These are phyloP conservation scores for Talpa occidentalis DNA, from an alignment of 2,113 vertebrate genomes.

Conservation along the genomic window DNA sequence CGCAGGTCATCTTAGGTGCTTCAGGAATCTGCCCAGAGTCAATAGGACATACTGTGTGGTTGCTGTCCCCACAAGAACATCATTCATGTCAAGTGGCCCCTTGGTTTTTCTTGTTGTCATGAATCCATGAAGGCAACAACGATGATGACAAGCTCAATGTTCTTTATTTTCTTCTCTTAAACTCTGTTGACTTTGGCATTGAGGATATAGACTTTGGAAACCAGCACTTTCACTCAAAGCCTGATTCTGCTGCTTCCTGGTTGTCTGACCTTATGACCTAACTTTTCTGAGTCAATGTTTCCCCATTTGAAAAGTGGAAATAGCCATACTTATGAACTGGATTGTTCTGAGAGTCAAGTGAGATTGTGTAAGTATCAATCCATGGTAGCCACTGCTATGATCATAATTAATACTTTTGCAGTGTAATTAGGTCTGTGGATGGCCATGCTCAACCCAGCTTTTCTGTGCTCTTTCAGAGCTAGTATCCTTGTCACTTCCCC, in stretches of 20 bases:
- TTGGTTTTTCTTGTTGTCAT: background rate
- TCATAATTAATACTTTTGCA: background rate
- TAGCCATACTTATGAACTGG: background rate
- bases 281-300: background rate
- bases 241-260: background rate
- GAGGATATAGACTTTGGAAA: background rate
- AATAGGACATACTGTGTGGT: background rate
- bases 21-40: background rate
- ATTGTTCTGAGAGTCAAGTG: background rate
- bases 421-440: background rate
- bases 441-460: background rate
- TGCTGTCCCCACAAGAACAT: background rate
- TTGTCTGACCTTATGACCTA: background rate
- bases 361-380: background rate
- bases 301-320: background rate
- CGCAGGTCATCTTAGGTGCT: background rate
- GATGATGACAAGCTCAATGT: background rate
- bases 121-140: background rate
- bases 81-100: background rate
- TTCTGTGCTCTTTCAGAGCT: background rate
- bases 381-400: background rate
- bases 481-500: background rate
- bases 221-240: background rate
- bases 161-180: background rate
- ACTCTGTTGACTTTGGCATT: background rate